Percentiles rank a stretch among this genome's conserved stretches.
Evolutionary conservation across 2,797 vertebrate genomes (phyloP).

Genomic region (Sebastes kiyomatsui): DNA sequence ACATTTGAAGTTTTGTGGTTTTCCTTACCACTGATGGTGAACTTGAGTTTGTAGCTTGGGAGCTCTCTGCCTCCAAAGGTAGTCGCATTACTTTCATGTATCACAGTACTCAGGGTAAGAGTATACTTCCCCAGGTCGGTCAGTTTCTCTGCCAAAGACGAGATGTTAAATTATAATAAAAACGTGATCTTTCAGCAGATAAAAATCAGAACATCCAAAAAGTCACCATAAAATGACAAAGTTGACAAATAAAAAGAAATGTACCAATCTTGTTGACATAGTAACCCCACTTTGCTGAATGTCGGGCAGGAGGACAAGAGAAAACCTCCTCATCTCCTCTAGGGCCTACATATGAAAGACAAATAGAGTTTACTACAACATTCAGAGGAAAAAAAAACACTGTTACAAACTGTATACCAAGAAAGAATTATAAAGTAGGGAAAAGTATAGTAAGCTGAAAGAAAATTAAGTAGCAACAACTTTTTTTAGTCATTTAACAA

Average conservation of each 20-base stretch:
- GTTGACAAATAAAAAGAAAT: neutral
- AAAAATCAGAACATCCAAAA: neutral
- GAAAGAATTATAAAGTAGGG: neutral
- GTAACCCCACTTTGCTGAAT: constrained; percentile 85
- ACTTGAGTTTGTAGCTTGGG: constrained; percentile 84
- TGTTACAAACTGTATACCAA: neutral
- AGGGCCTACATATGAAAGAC: constrained; percentile 75
- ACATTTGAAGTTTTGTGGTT: neutral
- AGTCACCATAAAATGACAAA: neutral
- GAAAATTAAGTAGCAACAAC: neutral
- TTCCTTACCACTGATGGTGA: constrained; percentile 88
- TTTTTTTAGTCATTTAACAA: neutral
- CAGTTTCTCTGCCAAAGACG: constrained; percentile 80
- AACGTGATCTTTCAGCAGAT: neutral
- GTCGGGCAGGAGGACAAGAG: constrained; percentile 79
- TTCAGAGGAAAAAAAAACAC: neutral
- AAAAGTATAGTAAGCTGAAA: neutral
- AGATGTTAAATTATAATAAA: neutral
- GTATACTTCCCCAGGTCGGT: constrained; percentile 87
- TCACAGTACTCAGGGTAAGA: constrained; percentile 83
- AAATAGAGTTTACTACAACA: neutral
- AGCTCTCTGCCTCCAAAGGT: constrained; percentile 82
- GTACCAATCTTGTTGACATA: constrained; percentile 94
- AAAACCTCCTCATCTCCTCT: constrained; percentile 79
- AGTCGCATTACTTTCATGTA: constrained; percentile 82